Evolutionary conservation across 2,113 vertebrate species (phyloP).

Genomic region (Bothrops jararaca): DNA sequence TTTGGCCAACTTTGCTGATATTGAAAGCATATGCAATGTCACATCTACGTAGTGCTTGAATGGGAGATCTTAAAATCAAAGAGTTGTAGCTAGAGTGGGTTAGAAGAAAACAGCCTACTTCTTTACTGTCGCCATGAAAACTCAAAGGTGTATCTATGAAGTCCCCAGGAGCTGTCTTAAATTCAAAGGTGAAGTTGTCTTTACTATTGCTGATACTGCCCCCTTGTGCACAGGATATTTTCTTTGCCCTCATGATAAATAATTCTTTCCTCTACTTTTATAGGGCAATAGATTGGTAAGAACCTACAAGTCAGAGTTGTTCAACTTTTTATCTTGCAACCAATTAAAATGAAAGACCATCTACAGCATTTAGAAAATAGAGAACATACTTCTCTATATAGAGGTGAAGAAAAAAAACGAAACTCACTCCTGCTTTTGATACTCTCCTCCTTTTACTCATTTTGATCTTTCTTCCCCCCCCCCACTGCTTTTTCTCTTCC

Average conservation of each 20-base stretch:
- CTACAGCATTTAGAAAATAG: not conserved
- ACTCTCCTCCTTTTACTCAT: not conserved
- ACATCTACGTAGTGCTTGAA: not conserved
- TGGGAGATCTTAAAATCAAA: not conserved
- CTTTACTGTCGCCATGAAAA: not conserved
- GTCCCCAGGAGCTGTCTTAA: not conserved
- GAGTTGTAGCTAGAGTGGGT: not conserved
- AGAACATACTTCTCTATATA: not conserved
- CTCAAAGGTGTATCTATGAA: not conserved
- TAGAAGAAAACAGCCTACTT: not conserved
- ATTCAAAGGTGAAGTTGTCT: not conserved
- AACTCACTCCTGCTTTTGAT: not conserved
- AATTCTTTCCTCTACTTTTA: not conserved
- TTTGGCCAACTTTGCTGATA: not conserved
- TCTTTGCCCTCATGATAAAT: not conserved
- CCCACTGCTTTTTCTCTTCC: not conserved
- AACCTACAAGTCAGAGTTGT: not conserved
- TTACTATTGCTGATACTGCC: not conserved
- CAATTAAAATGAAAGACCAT: not conserved
- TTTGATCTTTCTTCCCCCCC: not conserved
- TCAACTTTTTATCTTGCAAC: not conserved
- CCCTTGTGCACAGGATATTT: not conserved
- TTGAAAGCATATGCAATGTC: not conserved
- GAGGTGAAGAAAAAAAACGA: not conserved
- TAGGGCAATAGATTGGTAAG: not conserved